A percentile compares a stretch with the other conserved stretches of the same genome.
phyloP scores from a whole-genome alignment of 2,888 invertebrate species.

The Resseliella maxima region DNA sequence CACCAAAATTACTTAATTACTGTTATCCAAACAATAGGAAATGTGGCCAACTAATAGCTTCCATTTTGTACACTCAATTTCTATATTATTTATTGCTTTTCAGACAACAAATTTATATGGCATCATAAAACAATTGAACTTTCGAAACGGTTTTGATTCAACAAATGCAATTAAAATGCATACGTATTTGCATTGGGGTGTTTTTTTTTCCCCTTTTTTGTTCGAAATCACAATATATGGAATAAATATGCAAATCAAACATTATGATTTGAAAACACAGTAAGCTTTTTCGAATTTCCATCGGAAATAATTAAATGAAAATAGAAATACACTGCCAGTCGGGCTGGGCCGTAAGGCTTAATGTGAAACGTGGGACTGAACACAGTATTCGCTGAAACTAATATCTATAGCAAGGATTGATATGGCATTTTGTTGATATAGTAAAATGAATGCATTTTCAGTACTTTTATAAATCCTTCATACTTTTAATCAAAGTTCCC shows the following conservation, averaged over 20 bases:
- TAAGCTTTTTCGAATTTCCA: neutral
- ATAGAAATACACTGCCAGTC: no score
- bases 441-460: neutral
- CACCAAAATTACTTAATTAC: neutral
- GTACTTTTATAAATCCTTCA: no score
- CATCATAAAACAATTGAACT: neutral
- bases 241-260: neutral
- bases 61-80: neutral
- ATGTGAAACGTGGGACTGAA: no score
- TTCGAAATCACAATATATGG: neutral
- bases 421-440: no score
- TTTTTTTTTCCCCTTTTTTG: no score
- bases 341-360: no score
- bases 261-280: neutral
- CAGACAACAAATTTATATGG: neutral
- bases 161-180: slow-evolving; percentile 3
- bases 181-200: neutral
- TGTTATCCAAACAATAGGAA: slow-evolving; percentile 18
- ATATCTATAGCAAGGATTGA: no score
- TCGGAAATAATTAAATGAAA: neutral
- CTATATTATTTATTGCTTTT: neutral
- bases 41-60: slow-evolving; percentile 1
- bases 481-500: no score
- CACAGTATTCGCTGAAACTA: no score
- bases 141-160: neutral